These are phyloP conservation scores for Heliconius charithonia DNA, from an alignment of 2,888 invertebrate species.

Conservation along the genomic window DNA sequence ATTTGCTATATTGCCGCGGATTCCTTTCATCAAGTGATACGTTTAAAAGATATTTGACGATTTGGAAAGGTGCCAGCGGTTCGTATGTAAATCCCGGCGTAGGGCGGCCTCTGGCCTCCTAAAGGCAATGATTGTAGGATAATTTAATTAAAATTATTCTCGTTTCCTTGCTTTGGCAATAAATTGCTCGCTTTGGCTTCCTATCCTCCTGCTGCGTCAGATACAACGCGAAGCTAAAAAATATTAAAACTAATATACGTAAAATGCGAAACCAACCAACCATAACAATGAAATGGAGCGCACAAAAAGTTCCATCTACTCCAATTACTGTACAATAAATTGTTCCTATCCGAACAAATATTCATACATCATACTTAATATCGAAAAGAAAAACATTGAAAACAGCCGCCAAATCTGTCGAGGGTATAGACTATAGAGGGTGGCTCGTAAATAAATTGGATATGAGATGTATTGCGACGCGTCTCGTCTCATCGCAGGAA, in stretches of 20 bases:
- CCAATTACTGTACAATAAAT: slow-evolving; percentile 10
- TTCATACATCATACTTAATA: slow-evolving; percentile 24
- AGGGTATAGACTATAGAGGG: neutral
- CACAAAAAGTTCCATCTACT: neutral
- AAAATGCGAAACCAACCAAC: neutral
- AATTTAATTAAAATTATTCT: too few relatives aligned
- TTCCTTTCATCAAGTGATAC: slow-evolving; percentile 21
- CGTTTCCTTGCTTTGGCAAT: too few relatives aligned
- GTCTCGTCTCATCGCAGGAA: slow-evolving; percentile 5
- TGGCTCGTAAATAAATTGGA: slow-evolving; percentile 14
- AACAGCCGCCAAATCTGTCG: neutral
- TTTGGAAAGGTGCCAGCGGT: slow-evolving; percentile 16
- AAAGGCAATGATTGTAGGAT: too few relatives aligned
- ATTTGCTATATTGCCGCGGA: slow-evolving; percentile 20
- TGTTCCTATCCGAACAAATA: neutral
- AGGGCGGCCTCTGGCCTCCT: neutral
- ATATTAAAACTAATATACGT: too few relatives aligned
- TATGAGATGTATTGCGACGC: slow-evolving; percentile 10
- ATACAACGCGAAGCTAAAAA: too few relatives aligned
- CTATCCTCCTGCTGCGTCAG: too few relatives aligned
- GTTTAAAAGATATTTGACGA: slow-evolving; percentile 16
- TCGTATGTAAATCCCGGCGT: neutral
- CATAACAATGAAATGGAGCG: neutral
- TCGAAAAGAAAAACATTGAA: slow-evolving; percentile 6
- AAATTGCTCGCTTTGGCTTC: too few relatives aligned